A percentile compares a stretch with the other conserved stretches of the same genome.
Evolutionary conservation across 2,888 invertebrate species (phyloP).

Genomic region (Heteropelma amictum): DNA sequence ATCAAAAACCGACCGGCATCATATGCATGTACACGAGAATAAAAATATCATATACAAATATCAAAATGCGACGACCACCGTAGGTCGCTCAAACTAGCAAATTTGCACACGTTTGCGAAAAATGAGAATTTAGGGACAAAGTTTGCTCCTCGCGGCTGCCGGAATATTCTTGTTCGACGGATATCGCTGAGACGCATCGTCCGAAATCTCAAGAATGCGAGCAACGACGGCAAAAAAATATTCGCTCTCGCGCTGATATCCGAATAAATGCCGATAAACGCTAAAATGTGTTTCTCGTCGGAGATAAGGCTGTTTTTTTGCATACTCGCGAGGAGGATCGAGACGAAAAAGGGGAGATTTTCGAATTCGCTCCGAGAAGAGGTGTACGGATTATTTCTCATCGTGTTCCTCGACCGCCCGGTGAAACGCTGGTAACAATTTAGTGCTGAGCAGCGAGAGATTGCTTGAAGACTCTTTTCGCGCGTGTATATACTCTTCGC

Average conservation of each 20-base stretch:
- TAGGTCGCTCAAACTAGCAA: too few relatives aligned
- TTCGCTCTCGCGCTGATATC: slow-evolving; percentile 2
- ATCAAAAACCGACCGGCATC: slow-evolving; percentile 70
- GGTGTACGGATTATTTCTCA: slow-evolving; percentile 24
- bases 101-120: too few relatives aligned
- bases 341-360: slow-evolving; percentile 25
- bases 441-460: slow-evolving; percentile 60
- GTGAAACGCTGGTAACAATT: slow-evolving; percentile 62
- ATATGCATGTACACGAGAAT: too few relatives aligned
- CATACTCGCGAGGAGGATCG: slow-evolving; percentile 12
- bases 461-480: background rate
- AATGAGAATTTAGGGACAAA: too few relatives aligned
- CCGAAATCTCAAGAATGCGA: slow-evolving; percentile 25
- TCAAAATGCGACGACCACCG: background rate
- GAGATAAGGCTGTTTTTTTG: background rate
- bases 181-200: too few relatives aligned
- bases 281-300: slow-evolving; percentile 19
- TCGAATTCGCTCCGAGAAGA: slow-evolving; percentile 9
- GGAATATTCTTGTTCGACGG: too few relatives aligned
- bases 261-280: slow-evolving; percentile 5
- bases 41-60: slow-evolving; percentile 1
- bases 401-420: slow-evolving; percentile 42
- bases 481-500: slow-evolving; percentile 3
- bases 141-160: too few relatives aligned
- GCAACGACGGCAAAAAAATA: background rate